Base-by-base conservation (phyloP, 2,797 vertebrate species). In the Sternotherus odoratus region DNA sequence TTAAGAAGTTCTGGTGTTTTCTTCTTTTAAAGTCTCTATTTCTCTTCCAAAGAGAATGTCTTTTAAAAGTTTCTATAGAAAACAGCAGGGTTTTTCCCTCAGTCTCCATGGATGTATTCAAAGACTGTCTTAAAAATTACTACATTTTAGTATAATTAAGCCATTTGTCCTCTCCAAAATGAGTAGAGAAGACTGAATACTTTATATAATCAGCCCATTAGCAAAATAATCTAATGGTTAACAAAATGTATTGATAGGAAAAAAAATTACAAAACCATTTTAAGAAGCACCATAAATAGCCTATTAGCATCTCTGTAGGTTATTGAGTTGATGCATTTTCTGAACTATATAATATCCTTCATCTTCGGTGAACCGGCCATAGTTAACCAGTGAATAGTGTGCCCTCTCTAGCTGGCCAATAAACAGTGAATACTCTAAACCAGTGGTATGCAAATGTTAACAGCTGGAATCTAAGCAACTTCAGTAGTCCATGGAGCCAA, bases 381-480 rank as follows among this genome's bases (percentile, higher is more conserved):
- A 66, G 9, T 23, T 69, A 19, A 39, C 17, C 36, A 69, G n/a
- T 69, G 66, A 39, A 69, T 77, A 0, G 0, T 60, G 49, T 30
- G 57, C 12, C 43, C 4, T 50, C 28, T 87, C 56, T 30, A 93
- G 53, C 69, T 86, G 19, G 74, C 54, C 89, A 54, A 77, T 86
- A 95, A 96, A 87, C 5, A 93, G 94, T 96, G 94, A 94, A 95
- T 86, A 60, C 80, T 88, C 66, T 79, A 57, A 92, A 79, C 80
- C 89, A 94, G 93, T 0, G 0, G 86, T 83, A 66, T 51, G 48
- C 75, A 91, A 92, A 91, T 85, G 82, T 82, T 95, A 94, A 84
- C 91, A 97, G 93, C 86, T 95, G 92, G 92, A 95, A 46, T 23
- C 84, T 92, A 88, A 89, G 39, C 82, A 88, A 85, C 75, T 86